Base-by-base conservation (phyloP, 2,888 invertebrate genomes). In the Cephus nigrinus region DNA sequence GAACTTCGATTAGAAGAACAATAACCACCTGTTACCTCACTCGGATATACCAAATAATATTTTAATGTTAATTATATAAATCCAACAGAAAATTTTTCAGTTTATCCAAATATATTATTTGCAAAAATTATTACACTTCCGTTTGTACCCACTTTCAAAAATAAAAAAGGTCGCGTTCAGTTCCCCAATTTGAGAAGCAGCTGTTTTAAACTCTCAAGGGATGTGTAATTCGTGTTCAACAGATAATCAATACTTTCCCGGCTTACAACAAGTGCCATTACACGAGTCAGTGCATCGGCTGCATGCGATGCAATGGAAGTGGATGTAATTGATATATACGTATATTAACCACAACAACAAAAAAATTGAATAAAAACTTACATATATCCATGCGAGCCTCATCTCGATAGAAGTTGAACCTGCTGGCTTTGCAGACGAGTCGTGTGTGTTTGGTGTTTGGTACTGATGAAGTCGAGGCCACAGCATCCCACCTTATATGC, bases 401-500 rank as follows among this genome's bases (percentile, higher is more conserved):
- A 91, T 91, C 85, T 80, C 79, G 79, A 73, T 84, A 85, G 81
- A 81, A 83, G 85, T 86, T 82, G 86, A 83, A 87, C 80, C 87
- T 84, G 82, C 82, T 84, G 84, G 86, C 86, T 86, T 86, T 85
- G 84, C 83, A 84, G 85, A 88, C 89, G 86, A 85, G 87, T 87
- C 89, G 88, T 86, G 88, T 90, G 84, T 88, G 90, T 88, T 89
- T 89, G 87, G 85, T 87, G 90, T 88, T 89, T 89, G 87, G 86
- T 87, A 90, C 90, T 90, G 89, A 89, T 90, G 90, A 88, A 88
- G 90, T 87, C 79, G 86, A 85, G 85, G 82, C 88, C 85, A 86
- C 90, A 89, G 88, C 90, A 91, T 91, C 91, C 90, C 90, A 89
- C 91, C 91, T 91, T 91, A 91, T 90, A 90, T 91, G 91, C 90